Percentiles rank a stretch among this genome's conserved stretches.
phyloP scores from a whole-genome alignment of 2,888 invertebrate species.

The Oegoconia quadripuncta region DNA sequence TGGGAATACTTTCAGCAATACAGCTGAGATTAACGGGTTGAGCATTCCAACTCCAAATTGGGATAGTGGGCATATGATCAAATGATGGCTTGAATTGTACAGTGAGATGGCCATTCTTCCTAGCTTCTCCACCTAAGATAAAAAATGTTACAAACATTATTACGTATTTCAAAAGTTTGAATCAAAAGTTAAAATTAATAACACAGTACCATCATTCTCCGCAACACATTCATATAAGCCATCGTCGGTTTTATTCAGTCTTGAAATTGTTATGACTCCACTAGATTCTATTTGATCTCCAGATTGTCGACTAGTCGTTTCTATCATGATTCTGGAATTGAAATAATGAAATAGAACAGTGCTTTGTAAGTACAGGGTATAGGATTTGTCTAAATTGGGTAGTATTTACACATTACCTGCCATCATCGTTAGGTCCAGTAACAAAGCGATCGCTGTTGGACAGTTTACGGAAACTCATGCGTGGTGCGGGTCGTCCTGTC shows the following conservation, averaged over 20 bases:
- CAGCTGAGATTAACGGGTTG: conserved; percentile 91
- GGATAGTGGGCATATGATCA: conserved; percentile 83
- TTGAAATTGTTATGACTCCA: conserved; percentile 84
- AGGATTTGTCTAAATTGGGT: neutral
- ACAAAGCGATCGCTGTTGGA: conserved; percentile 82
- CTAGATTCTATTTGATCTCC: conserved; percentile 74
- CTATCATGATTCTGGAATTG: conserved; percentile 78
- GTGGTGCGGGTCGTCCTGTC: conserved; percentile 89
- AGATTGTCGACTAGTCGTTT: conserved; percentile 66
- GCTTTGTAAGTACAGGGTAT: neutral
- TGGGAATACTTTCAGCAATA: conserved; percentile 92
- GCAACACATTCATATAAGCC: conserved; percentile 94
- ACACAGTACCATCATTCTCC: conserved; percentile 81
- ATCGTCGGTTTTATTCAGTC: conserved; percentile 85
- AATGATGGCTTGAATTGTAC: conserved; percentile 92
- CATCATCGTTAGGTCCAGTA: conserved; percentile 82
- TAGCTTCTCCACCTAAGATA: conserved; percentile 81
- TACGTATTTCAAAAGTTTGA: neutral
- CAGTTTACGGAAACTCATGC: conserved; percentile 88
- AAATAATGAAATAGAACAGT: neutral
- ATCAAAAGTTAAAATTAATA: conserved; percentile 2
- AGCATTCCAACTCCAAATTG: conserved; percentile 91
- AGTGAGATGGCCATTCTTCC: conserved; percentile 89
- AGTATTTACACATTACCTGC: conserved; percentile 47
- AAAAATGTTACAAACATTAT: neutral